Conservation (phyloP, 2,797 vertebrate genomes). For the Spheniscus humboldti region DNA sequence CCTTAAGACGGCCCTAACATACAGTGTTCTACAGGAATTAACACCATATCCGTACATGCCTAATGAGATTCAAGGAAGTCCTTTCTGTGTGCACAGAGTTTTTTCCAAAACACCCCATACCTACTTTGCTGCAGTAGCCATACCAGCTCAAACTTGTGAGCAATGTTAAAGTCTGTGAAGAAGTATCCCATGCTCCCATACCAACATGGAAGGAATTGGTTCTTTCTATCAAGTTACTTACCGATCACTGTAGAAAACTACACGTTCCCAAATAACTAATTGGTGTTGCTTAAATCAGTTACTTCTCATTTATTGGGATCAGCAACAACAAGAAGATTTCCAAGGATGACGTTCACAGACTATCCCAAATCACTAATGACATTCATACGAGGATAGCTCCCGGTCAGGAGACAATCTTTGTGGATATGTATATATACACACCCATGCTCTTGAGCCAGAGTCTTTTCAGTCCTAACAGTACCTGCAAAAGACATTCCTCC, state of each 20-base stretch:
- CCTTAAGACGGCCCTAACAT: neutral
- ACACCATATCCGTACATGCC: accelerated
- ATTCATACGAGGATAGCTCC: neutral
- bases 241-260: neutral
- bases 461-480: neutral
- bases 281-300: neutral
- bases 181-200: neutral
- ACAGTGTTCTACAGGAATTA: neutral
- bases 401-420: neutral
- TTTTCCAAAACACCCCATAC: neutral
- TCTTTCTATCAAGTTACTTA: neutral
- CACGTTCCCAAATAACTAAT: neutral
- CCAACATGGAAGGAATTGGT: neutral
- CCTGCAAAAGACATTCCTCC: neutral
- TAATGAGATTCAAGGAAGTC: neutral
- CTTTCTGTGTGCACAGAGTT: neutral
- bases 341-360: accelerated
- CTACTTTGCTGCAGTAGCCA: neutral
- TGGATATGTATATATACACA: neutral
- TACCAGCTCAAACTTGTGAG: neutral
- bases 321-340: neutral
- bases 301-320: neutral
- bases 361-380: neutral
- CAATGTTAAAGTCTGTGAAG: neutral
- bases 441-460: neutral